Evolutionary conservation across 2,113 vertebrate species (phyloP).

Genomic region (Choloepus hoffmanni): DNA sequence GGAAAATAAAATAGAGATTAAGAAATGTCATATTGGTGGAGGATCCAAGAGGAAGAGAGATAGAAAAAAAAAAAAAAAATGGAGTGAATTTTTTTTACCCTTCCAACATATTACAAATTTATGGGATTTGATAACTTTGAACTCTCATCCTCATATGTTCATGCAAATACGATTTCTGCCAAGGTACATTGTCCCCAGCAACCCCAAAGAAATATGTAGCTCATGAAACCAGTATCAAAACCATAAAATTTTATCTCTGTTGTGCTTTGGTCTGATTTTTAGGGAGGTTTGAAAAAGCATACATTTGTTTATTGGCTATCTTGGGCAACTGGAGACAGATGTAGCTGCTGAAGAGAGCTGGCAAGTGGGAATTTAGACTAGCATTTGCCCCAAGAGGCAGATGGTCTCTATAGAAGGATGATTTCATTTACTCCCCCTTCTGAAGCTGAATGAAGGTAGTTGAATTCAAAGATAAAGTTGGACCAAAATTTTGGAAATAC

Average conservation of each 20-base stretch:
- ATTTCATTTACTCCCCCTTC: conserved; percentile 12
- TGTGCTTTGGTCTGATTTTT: neutral
- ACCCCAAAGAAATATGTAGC: conserved; percentile 47
- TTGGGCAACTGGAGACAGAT: conserved; percentile 42
- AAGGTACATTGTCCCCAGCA: conserved; percentile 59
- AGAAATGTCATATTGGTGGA: conserved; percentile 81
- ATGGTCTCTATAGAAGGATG: neutral
- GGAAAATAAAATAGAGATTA: conserved; percentile 82
- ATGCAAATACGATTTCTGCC: conserved; percentile 49
- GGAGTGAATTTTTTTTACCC: neutral
- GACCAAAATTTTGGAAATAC: conserved; percentile 61
- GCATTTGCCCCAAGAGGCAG: conserved; percentile 27
- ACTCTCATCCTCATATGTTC: neutral
- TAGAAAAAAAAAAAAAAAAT: conserved; percentile 31
- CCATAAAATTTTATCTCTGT: conserved; percentile 24
- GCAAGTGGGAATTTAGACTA: neutral
- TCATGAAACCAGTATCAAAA: conserved; percentile 59
- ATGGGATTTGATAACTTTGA: conserved; percentile 66
- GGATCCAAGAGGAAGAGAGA: conserved; percentile 70
- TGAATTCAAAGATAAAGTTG: conserved; percentile 56
- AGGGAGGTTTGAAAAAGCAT: conserved; percentile 30
- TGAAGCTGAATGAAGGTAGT: conserved; percentile 62
- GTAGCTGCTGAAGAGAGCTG: conserved; percentile 32
- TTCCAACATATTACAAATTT: conserved; percentile 71
- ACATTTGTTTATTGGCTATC: conserved; percentile 14